A percentile compares a stretch with the other conserved stretches of the same genome.
phyloP scores from a whole-genome alignment of 2,797 vertebrate genomes.

The Erithacus rubecula region DNA sequence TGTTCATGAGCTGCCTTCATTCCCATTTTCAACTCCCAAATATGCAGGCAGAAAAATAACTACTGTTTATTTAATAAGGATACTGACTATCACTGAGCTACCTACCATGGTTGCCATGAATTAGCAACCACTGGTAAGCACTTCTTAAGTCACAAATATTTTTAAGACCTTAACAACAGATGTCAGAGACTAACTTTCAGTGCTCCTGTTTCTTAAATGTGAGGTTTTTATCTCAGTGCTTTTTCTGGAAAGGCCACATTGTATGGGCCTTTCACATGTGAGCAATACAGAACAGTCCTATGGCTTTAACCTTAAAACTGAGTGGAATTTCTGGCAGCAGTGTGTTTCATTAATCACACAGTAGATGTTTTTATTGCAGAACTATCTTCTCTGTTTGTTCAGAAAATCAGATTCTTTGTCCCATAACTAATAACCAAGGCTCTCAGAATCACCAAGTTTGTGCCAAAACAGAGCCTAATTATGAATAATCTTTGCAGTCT shows the following conservation, averaged over 20 bases:
- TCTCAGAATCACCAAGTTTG: neutral
- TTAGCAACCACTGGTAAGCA: neutral
- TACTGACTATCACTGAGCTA: neutral
- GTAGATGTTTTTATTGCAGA: neutral
- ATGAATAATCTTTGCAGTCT: neutral
- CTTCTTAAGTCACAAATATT: neutral
- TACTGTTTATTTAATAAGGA: neutral
- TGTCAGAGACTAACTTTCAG: neutral
- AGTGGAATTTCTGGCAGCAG: neutral
- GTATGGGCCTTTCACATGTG: neutral
- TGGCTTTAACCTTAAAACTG: neutral
- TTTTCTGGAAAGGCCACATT: neutral
- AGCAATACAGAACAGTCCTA: neutral
- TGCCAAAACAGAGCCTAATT: constrained; percentile 3
- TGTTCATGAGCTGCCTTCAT: neutral
- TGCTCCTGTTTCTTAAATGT: neutral
- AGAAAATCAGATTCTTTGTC: neutral
- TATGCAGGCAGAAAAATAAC: neutral
- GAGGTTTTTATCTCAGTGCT: neutral
- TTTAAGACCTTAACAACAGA: neutral
- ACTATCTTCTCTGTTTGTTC: neutral
- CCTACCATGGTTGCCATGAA: neutral
- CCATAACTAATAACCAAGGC: neutral
- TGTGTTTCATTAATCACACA: neutral
- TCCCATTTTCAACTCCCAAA: neutral